Evolutionary conservation across 2,888 invertebrate species (phyloP), one percentile per base, ranked within the genome.

Genomic region (Margaritifera margaritifera): DNA sequence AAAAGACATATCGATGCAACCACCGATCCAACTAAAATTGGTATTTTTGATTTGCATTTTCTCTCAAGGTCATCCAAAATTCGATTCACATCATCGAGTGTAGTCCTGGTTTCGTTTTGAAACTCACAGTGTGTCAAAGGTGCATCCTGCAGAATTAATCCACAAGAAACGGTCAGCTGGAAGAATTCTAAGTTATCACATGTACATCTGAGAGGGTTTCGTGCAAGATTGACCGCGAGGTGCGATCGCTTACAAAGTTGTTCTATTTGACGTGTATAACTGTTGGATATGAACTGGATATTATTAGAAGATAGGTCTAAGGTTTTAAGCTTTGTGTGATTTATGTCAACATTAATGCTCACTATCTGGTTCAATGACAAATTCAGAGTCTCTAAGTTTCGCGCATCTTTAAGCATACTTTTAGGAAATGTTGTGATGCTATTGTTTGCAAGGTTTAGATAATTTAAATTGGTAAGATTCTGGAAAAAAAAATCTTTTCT

Each of bases 241-340:
- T 31, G 31, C 31, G 31, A 31, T 31, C 8, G 31, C 31, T 31
- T 31, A 5, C 19, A 15, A 2, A 27, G 2, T 5, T 60, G 19
- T 20, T 60, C 31, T 18, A 60, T 19, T 60, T 22, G 18, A n/a
- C 22, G 20, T 5, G 42, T 27, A 50, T 20, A 24, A 20, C 15
- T 61, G 18, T 61, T n/a, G 31, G 61, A 18, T 25, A 60, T 20
- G 18, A 19, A 42, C 20, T 31, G 27, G n/a, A 60, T 42, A 20
- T 27, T 15, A 31, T 50, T 50, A 15, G 5, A n/a, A 6, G 61
- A 61, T 31, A 50, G 19, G 42, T 61, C 50, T 6, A 61, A n/a
- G 22, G 6, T 27, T 27, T 31, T 42, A 27, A 61, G 24, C 20
- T 61, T 61, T 31, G 50, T 61, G 42, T 61, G 61, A 61, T 15